Base-by-base conservation (phyloP, 2,797 vertebrate species). In the Pipistrellus pygmaeus region DNA sequence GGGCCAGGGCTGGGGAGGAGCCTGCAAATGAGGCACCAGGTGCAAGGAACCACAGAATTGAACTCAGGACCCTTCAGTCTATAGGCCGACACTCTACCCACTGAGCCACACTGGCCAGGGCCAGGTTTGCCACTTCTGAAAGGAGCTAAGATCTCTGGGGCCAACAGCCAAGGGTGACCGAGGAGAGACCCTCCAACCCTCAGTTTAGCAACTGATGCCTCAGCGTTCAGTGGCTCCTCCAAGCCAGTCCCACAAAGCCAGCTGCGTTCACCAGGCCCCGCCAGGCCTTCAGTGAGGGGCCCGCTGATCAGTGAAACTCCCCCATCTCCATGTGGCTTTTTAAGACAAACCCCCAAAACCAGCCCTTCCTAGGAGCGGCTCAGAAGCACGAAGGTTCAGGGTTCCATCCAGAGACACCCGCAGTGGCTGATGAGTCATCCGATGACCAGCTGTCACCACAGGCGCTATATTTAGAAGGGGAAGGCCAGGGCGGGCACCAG, bases 381-480 rank as follows among this genome's bases (percentile, higher is more conserved):
- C 69, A 71, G 75, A 95, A 88, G 77, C 88, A 93, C 91, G 95
- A 95, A 94, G 75, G 89, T 76, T 93, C 94, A 96, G 90, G 97
- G 93, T 94, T 96, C 95, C 85, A 95, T 68, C 92, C 88, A 60
- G 85, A 96, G 90, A 91, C 82, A 17, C 91, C 92, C 91, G 88
- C 85, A 3, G 94, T 90, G 90, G 64, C 92, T 91, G 93, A 96
- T 95, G 96, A 96, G 83, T 96, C 96, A 96, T 88, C 46, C 62
- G 66, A 94, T 96, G 92, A 94, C 93, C 96, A 96, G 93, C 95
- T 95, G 96, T 95, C 96, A 94, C 92, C 93, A 95, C 85, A 72
- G 57, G 35, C 25, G 11, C 96, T 97, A 97, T 95, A 96, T 96
- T 96, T 95, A 96, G 96, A 94, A 88, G 83, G 93, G 81, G 75